Evolutionary conservation across 2,888 invertebrate genomes (phyloP).

Genomic region (Salpingus planirostris): DNA sequence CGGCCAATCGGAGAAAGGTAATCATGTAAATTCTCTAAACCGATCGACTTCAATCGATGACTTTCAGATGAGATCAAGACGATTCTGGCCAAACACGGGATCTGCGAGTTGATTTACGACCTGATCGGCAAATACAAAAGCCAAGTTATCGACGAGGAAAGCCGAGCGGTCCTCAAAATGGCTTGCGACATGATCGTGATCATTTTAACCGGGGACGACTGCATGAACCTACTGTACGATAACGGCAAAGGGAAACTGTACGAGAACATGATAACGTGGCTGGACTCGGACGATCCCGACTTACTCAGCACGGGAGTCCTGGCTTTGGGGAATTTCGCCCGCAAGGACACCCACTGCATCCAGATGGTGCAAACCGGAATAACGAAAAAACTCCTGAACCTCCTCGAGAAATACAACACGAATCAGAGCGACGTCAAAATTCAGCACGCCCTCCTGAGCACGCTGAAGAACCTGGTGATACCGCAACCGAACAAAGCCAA

Average conservation of each 20-base stretch:
- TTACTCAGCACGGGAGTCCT: constrained; percentile 74
- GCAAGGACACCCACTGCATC: constrained; percentile 76
- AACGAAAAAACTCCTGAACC: constrained; percentile 53
- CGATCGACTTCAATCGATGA: constrained; percentile 1
- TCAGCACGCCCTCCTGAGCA: constrained; percentile 68
- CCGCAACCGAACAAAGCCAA: constrained; percentile 64
- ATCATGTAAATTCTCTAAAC: constrained; percentile 12
- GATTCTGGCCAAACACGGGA: constrained; percentile 63
- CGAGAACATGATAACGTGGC: constrained; percentile 66
- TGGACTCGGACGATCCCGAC: constrained; percentile 63
- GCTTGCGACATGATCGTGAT: constrained; percentile 80
- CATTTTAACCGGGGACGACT: constrained; percentile 79
- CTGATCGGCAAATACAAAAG: constrained; percentile 63
- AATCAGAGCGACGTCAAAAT: constrained; percentile 51
- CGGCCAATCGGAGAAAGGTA: constrained; percentile 68
- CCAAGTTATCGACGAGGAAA: constrained; percentile 54
- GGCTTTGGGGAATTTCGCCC: constrained; percentile 83
- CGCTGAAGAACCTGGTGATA: constrained; percentile 69
- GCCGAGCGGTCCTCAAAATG: constrained; percentile 63
- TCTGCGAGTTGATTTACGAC: constrained; percentile 66
- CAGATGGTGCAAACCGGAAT: constrained; percentile 73
- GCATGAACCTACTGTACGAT: constrained; percentile 77
- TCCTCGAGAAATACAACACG: constrained; percentile 49
- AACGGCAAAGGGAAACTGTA: constrained; percentile 66
- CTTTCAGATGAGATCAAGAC: constrained; percentile 67